These are phyloP conservation scores for Rhabditophanes sp. DNA, from an alignment of 2,888 invertebrate species.

Conservation along the genomic window DNA sequence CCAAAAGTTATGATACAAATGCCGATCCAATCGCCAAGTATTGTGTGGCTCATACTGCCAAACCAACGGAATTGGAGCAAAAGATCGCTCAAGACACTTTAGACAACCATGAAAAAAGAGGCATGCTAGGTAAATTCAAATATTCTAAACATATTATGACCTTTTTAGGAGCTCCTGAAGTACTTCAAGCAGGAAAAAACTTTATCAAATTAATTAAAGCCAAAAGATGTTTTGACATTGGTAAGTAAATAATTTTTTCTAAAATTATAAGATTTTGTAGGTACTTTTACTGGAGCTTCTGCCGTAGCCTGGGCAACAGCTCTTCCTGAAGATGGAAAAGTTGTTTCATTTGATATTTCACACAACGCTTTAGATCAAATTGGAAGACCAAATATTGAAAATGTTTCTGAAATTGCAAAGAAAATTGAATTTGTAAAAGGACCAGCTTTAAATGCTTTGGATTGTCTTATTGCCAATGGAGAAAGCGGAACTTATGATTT, in stretches of 20 bases:
- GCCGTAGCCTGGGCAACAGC: constrained; percentile 45
- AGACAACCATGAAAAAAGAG: constrained; percentile 9
- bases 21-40: too few species aligned
- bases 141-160: too few species aligned
- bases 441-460: constrained; percentile 14
- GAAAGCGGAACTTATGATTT: constrained; percentile 27
- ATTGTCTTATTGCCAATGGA: constrained; percentile 24
- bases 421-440: constrained; percentile 15
- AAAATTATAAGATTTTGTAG: constrained; percentile 7
- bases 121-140: too few species aligned
- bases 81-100: constrained; percentile 21
- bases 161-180: constrained; percentile 32
- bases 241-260: constrained; percentile 1
- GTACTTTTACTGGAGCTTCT: constrained; percentile 46
- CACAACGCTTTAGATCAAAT: constrained; percentile 18
- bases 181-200: constrained; percentile 25
- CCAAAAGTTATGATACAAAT: too few species aligned
- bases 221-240: constrained; percentile 21
- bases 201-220: constrained; percentile 19
- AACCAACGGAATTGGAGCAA: constrained; percentile 14
- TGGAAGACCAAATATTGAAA: constrained; percentile 12
- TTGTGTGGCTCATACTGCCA: too few species aligned
- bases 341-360: constrained; percentile 41
- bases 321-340: constrained; percentile 45
- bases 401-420: constrained; percentile 7